Base-by-base conservation (phyloP, 2,888 invertebrate species). In the Subacronicta megacephala region DNA sequence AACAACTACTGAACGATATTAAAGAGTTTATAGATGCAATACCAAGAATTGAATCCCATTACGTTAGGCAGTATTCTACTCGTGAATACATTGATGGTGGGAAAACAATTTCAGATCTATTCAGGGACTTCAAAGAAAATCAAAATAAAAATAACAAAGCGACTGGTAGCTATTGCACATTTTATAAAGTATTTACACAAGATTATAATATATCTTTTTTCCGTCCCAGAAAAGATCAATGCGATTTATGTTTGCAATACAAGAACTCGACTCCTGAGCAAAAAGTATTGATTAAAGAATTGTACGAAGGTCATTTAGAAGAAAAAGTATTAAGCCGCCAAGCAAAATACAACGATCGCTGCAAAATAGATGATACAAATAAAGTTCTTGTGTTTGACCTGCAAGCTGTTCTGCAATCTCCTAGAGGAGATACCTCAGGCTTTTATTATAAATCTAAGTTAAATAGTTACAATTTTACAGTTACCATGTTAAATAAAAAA, bases 401-500 rank as follows among this genome's bases (percentile, higher is more conserved):
- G 17, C 63, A 72, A 55, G 72, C 72, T 43, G 61, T 69, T 40
- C 29, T 71, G 33, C 72, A 64, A 45, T 64, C 60, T 16, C 70
- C 67, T 13, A 62, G 43, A 42, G 67, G 65, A 7, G 52, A 71
- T 37, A 51, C 45, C 12, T 46, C 54, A 41, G 45, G 23, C 13
- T 70, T 71, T 51, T 71, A 71, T 42, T 68, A 68, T 18, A 68
- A 60, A 59, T 63, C 56, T 6, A 67, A 67, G 31, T 41, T 72
- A 29, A 71, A 71, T 52, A 56, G 50, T 18, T 63, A 59, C 15
- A 70, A 70, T 38, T 66, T 65, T 7, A 70, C 68, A 9, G 23
- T 65, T 16, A 31, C 43, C 5, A 20, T 20, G 3, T 20, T 20
- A 20, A 20, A 20, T 6, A 20, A 20, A 20, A 20, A 20, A 20